phyloP scores from a whole-genome alignment of 1,140 invertebrate genomes.

The Theocolax elegans region DNA sequence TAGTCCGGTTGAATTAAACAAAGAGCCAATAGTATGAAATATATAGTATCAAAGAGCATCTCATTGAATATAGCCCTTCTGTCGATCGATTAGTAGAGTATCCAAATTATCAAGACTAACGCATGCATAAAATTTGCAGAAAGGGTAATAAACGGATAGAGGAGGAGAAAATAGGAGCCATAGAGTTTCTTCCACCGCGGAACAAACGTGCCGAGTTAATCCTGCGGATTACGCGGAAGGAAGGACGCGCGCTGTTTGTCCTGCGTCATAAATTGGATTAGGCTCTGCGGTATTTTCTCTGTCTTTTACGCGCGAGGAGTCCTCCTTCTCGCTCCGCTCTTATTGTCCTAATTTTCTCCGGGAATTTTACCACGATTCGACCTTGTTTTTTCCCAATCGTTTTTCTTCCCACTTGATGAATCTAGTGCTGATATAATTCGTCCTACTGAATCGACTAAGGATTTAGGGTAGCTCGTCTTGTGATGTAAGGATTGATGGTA shows the following conservation, averaged over 20 bases:
- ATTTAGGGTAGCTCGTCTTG: too few species aligned
- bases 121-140: conserved; percentile 3
- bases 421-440: too few species aligned
- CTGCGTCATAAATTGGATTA: conserved; percentile 43
- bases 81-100: too few species aligned
- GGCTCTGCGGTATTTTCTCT: background rate
- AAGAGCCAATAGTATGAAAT: too few species aligned
- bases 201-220: conserved; percentile 42
- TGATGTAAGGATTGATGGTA: too few species aligned
- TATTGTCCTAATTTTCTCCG: background rate
- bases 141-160: background rate
- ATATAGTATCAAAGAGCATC: too few species aligned
- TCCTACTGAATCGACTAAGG: too few species aligned
- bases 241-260: conserved; percentile 25
- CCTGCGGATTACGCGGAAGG: conserved; percentile 44
- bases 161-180: background rate
- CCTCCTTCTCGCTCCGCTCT: conserved; percentile 7
- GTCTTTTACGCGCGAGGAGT: background rate
- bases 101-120: conserved; percentile 34
- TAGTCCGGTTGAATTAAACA: too few species aligned
- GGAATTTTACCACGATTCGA: background rate
- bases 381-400: background rate
- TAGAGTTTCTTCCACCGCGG: background rate
- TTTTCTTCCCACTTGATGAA: conserved; percentile 15
- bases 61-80: too few species aligned